Evolutionary conservation across 2,113 vertebrate genomes (phyloP), one percentile per base, ranked within the genome.

Genomic region (Apaloderma vittatum): DNA sequence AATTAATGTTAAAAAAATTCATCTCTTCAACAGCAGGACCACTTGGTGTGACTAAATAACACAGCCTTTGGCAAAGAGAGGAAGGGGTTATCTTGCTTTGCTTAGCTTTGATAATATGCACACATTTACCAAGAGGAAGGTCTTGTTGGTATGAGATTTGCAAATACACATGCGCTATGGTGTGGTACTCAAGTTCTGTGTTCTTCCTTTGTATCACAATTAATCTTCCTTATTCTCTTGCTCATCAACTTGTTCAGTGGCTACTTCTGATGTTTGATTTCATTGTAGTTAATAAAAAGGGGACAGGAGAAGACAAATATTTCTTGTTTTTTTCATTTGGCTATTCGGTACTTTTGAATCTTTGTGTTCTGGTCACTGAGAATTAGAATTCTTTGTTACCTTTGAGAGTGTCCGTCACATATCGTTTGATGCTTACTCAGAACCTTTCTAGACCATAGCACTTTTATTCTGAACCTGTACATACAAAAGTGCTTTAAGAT

Each of bases 111-210:
- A 40, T 32, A 62, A 45, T 30, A 65, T 34, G 30, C 14, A 40
- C 9, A 9, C 45, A 9, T 36, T 91, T 59, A 51, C 27, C 16
- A 36, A n/a, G 8, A 62, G 17, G 22, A 45, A 66, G 14, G 24
- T 43, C 24, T 43, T 34, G 3, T 29, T 63, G 30, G 20, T 27
- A 32, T 0, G 15, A 67, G 15, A 20, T 30, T 61, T 65, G 14
- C 7, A 78, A 75, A 51, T 58, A 20, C 6, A 3, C 0, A 0
- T 32, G 27, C 0, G 0, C 14, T 32, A 16, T 2, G 7, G 3
- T 34, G 7, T 11, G 11, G 19, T 76, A 57, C 37, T 57, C 6
- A 57, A 45, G 15, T 65, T 63, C 55, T 75, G 11, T 30, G 2
- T 59, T 93, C 9, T 61, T 70, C 15, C 21, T 66, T 58, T 59